Conservation (phyloP, 2,888 invertebrate genomes). For the Leuctra nigra region DNA sequence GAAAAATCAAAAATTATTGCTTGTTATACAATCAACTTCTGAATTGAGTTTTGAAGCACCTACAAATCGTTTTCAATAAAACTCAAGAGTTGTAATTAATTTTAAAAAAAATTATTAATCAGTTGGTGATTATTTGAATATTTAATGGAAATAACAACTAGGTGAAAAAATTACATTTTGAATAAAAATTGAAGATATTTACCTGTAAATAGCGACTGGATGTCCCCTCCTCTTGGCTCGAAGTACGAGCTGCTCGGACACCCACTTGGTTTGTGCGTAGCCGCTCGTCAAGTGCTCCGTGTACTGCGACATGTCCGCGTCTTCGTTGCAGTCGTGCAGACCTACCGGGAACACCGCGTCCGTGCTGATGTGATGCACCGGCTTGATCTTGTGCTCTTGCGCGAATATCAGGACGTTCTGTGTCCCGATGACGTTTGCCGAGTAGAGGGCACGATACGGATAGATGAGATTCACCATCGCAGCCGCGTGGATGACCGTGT, state of each 20-base stretch:
- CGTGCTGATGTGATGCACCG: slow-evolving; percentile 32
- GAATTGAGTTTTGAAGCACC: too few relatives aligned
- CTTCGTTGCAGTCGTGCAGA: slow-evolving; percentile 28
- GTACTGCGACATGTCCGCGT: slow-evolving; percentile 28
- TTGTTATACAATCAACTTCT: too few relatives aligned
- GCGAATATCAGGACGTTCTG: slow-evolving; percentile 31
- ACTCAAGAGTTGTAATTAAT: too few relatives aligned
- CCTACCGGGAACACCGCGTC: slow-evolving; percentile 32
- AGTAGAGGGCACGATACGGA: slow-evolving; percentile 30
- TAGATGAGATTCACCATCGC: slow-evolving; percentile 32
- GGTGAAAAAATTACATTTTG: too few relatives aligned
- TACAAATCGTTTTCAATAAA: too few relatives aligned
- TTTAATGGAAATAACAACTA: too few relatives aligned
- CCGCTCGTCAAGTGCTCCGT: slow-evolving; percentile 29
- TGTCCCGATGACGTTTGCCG: slow-evolving; percentile 32
- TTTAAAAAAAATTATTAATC: too few relatives aligned
- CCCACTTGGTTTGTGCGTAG: slow-evolving; percentile 34
- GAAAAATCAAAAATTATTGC: too few relatives aligned
- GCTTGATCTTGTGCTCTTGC: slow-evolving; percentile 31
- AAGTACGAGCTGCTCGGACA: slow-evolving; percentile 32
- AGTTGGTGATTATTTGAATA: too few relatives aligned
- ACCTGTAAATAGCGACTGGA: slow-evolving; percentile 31
- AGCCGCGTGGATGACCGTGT: slow-evolving; percentile 33
- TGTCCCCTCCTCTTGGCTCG: slow-evolving; percentile 29
- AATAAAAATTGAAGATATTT: too few relatives aligned